Evolutionary conservation across 2,888 invertebrate genomes (phyloP).

Genomic region (Mesorhabditis spiculigera): DNA sequence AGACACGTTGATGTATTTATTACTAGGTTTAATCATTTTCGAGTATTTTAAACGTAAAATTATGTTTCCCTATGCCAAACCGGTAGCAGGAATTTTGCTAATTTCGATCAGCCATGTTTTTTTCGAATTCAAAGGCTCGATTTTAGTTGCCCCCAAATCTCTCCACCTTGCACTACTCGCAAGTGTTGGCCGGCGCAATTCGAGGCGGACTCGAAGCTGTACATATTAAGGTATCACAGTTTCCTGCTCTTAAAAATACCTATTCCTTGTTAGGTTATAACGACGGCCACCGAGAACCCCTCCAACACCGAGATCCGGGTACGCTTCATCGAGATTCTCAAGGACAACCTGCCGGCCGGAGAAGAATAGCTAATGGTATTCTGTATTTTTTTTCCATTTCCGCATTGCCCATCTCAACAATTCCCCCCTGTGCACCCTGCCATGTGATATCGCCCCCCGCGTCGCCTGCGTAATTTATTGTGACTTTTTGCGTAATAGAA

Average conservation of each 20-base stretch:
- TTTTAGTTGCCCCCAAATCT: constrained; percentile 31
- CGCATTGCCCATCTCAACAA: too few species aligned
- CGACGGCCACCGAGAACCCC: constrained; percentile 35
- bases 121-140: constrained; percentile 64
- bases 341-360: constrained; percentile 95
- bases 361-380: constrained; percentile 69
- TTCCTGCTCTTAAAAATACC: not conserved
- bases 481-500: too few species aligned
- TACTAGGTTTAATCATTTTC: too few species aligned
- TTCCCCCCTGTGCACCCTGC: too few species aligned
- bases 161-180: constrained; percentile 64
- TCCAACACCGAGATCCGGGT: constrained; percentile 80
- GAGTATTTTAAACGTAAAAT: too few species aligned
- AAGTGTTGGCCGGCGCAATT: constrained; percentile 77
- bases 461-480: too few species aligned
- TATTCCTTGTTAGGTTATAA: constrained; percentile 61
- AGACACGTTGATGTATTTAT: too few species aligned
- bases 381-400: too few species aligned
- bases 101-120: too few species aligned
- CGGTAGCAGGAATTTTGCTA: too few species aligned
- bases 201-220: constrained; percentile 98
- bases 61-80: too few species aligned
- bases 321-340: constrained; percentile 87
- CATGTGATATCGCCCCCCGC: too few species aligned
- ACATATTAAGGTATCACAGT: constrained; percentile 47